Conservation (phyloP, 2,888 invertebrate genomes). For the Rotaria magnacalcarata region DNA sequence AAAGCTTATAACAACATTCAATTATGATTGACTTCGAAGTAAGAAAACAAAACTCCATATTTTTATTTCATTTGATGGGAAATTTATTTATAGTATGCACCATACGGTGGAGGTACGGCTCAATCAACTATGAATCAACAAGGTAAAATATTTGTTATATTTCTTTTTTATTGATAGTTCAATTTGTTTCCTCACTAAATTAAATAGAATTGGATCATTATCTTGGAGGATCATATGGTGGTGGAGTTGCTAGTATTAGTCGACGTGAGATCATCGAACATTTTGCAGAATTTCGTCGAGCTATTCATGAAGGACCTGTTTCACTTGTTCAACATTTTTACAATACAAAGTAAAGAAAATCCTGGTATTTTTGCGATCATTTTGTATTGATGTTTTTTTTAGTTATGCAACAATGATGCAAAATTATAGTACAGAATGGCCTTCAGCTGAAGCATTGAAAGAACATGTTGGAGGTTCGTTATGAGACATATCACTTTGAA, state of each 20-base stretch:
- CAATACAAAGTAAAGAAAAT: conserved; percentile 53
- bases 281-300: conserved; percentile 26
- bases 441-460: conserved; percentile 15
- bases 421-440: conserved; percentile 28
- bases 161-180: background rate
- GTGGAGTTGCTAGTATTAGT: background rate
- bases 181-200: background rate
- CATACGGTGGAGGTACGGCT: background rate
- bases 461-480: background rate
- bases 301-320: conserved; percentile 26
- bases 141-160: background rate
- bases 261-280: conserved; percentile 19
- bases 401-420: conserved; percentile 16
- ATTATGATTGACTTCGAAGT: background rate
- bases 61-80: background rate
- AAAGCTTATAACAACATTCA: background rate
- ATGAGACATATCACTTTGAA: background rate
- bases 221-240: background rate
- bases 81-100: background rate
- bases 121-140: background rate
- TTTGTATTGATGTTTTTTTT: background rate
- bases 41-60: background rate
- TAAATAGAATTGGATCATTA: background rate
- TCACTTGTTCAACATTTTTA: conserved; percentile 22
- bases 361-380: background rate